phyloP scores from a whole-genome alignment of 2,888 invertebrate species.

The Drosophila suboccidentalis region DNA sequence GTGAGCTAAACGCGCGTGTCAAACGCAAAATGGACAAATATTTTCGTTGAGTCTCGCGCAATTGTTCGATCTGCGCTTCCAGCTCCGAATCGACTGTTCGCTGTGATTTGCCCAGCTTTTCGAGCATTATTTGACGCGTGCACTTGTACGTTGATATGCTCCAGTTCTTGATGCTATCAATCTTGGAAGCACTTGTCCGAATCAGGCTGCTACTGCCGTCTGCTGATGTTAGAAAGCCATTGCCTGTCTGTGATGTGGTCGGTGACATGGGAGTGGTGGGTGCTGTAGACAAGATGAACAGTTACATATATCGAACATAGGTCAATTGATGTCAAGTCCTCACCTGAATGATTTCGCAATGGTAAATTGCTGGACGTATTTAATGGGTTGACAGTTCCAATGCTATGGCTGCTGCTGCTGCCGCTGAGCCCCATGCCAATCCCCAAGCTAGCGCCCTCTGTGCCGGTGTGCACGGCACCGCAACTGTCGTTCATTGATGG shows the following conservation, averaged over 20 bases:
- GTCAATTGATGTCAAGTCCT: slow-evolving; percentile 31
- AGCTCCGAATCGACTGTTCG: slow-evolving; percentile 96
- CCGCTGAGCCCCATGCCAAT: slow-evolving; percentile 57
- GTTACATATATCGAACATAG: not conserved
- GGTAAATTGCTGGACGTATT: slow-evolving; percentile 90
- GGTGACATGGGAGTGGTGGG: slow-evolving; percentile 87
- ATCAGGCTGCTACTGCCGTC: slow-evolving; percentile 80
- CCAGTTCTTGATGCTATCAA: slow-evolving; percentile 98
- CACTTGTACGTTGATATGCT: slow-evolving; percentile 99
- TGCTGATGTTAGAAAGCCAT: slow-evolving; percentile 62
- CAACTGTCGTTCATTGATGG: slow-evolving; percentile 92
- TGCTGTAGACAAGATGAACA: slow-evolving; percentile 59
- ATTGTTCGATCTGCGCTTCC: slow-evolving; percentile 96
- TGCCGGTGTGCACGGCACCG: slow-evolving; percentile 91
- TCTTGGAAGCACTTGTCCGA: slow-evolving; percentile 89
- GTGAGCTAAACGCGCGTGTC: slow-evolving; percentile 93
- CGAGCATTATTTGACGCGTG: slow-evolving; percentile 97
- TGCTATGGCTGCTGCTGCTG: slow-evolving; percentile 62
- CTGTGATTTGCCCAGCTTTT: slow-evolving; percentile 97
- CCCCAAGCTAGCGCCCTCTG: slow-evolving; percentile 86
- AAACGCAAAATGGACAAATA: slow-evolving; percentile 95
- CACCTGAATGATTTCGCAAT: slow-evolving; percentile 90
- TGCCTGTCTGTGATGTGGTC: slow-evolving; percentile 79
- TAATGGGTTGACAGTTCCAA: slow-evolving; percentile 86
- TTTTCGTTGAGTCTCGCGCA: slow-evolving; percentile 97